Evolutionary conservation across 23 tunicate species (phyloP), one percentile per base, ranked within the genome.

Genomic region (Phallusia fumigata): DNA sequence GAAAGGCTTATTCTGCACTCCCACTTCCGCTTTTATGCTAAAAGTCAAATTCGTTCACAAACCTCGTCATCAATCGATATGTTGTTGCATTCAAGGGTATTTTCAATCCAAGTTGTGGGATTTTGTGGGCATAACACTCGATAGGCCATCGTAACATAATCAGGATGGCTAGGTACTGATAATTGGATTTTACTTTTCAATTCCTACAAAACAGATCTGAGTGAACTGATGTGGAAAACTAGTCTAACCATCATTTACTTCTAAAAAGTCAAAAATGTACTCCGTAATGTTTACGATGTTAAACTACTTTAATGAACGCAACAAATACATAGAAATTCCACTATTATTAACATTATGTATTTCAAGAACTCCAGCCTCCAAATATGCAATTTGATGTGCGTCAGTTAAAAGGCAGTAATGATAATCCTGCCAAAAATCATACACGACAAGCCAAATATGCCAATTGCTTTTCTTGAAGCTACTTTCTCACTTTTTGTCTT

Each of bases 91-190:
- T 79, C 78, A 6, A 88, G 69, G 36, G 64, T 83, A 33, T 83
- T 79, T 52, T 88, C 87, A 0, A 18, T 35, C 84, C 84, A 88
- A 10, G 76, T 73, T 11, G 32, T 52, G 5, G 47, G 47, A 65
- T 74, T 22, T 30, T 77, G 82, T 12, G 87, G 93, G 45, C 95
- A 90, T 21, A 75, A 53, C 32, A 80, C 89, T 36, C 95, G 52
- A 50, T 84, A 90, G 10, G 51, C 11, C 80, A 90, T 30, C 21
- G 75, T 33, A 18, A 90, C 73, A 51, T 85, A 74, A 31, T 35
- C 35, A 30, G 95, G 89, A 10, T 64, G 52, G 19, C 81, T 90
- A 19, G 95, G 95, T 36, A 44, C 76, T 15, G 89, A 79, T 64
- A 90, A 36, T 8, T 78, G 83, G 33, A 90, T 31, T 30, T 75